A percentile compares a stretch with the other conserved stretches of the same genome.
phyloP scores from a whole-genome alignment of 2,113 vertebrate genomes.

The Stercorarius parasiticus region DNA sequence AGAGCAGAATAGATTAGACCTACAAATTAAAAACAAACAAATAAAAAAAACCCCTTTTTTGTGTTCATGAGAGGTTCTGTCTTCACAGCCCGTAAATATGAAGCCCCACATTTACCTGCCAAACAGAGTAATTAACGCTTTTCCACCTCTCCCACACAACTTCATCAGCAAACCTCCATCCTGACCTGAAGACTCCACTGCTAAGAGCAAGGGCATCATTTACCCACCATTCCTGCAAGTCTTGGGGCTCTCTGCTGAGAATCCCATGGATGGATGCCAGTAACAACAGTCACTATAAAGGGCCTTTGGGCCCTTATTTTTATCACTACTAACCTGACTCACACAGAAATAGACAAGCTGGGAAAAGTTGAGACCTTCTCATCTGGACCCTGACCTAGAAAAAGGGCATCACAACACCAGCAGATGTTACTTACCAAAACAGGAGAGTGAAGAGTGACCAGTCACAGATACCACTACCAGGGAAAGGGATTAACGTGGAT shows the following conservation, averaged over 20 bases:
- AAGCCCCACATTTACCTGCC: neutral
- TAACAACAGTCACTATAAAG: neutral
- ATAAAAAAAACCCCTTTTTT: neutral
- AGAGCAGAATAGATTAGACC: neutral
- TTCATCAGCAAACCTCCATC: neutral
- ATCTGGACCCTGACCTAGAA: neutral
- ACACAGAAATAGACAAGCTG: neutral
- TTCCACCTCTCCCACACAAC: neutral
- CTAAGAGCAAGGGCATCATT: neutral
- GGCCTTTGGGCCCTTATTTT: neutral
- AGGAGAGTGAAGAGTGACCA: rapidly evolving
- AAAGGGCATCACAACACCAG: neutral
- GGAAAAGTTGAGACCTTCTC: neutral
- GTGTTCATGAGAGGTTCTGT: neutral
- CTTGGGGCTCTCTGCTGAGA: neutral
- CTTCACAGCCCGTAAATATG: neutral
- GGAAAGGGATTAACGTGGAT: neutral
- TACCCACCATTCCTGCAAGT: neutral
- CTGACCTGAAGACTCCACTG: neutral
- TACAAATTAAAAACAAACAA: neutral
- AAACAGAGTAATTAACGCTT: neutral
- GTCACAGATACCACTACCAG: neutral
- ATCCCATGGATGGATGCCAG: neutral
- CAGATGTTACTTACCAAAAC: neutral
- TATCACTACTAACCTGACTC: neutral